Conservation (phyloP, 30 jellyfish, hydroid and myxozoan genomes). For the Nemopilema nomurai region DNA sequence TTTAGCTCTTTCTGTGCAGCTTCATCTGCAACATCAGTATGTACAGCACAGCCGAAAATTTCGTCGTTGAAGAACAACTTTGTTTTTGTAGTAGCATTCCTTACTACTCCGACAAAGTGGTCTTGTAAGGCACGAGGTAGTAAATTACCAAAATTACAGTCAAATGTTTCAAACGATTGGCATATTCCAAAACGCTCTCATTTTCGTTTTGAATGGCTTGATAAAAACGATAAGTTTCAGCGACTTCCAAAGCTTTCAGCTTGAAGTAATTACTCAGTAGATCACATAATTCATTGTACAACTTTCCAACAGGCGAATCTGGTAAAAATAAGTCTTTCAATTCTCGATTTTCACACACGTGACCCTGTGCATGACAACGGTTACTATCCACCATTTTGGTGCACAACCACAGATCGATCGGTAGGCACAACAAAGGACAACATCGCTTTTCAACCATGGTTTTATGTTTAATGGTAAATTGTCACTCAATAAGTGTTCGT, state of each 20-base stretch:
- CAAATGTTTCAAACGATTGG: constrained; percentile 30
- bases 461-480: constrained; percentile 9
- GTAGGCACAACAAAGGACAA: background rate
- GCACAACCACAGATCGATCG: background rate
- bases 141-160: constrained; percentile 33
- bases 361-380: background rate
- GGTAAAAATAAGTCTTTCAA: constrained; percentile 35
- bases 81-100: constrained; percentile 48
- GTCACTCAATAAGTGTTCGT: background rate
- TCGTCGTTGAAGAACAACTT: constrained; percentile 43
- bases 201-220: constrained; percentile 53
- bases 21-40: constrained; percentile 33
- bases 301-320: constrained; percentile 34
- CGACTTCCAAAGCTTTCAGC: constrained; percentile 7
- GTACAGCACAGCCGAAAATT: constrained; percentile 46
- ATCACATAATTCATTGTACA: constrained; percentile 27
- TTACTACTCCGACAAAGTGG: constrained; percentile 21
- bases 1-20: constrained; percentile 33
- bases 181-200: constrained; percentile 32
- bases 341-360: background rate
- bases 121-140: constrained; percentile 32
- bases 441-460: background rate
- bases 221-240: constrained; percentile 3
- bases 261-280: constrained; percentile 14
- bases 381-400: background rate